Base-by-base conservation (phyloP, 2,797 vertebrate genomes). In the Sandelia bainsii region DNA sequence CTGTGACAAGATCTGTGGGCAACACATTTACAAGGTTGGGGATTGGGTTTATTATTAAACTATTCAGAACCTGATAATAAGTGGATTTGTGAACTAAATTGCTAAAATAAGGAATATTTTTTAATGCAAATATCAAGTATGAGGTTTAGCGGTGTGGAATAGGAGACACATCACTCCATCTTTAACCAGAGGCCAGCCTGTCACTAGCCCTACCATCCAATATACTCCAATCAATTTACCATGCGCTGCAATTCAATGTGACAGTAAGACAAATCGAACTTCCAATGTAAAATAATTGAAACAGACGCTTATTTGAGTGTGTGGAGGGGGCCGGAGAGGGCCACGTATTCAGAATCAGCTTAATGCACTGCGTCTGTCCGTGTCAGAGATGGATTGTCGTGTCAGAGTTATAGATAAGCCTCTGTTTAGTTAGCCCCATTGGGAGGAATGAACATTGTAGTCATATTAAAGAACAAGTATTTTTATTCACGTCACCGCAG, bases 311-410 rank as follows among this genome's bases (percentile, higher is more conserved):
- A 82, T 89, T 90, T 81, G 78, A 90, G 78, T 9, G 34, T 60
- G 66, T 52, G 72, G 66, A 50, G 44, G 79, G 51, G 59, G 71
- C 45, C 46, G 34, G 34, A 20, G 54, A 64, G 74, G 44, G 79
- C 65, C 8, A 49, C 19, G 51, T 63, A 46, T 77, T 83, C 78
- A 62, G 75, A 49, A 84, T 82, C 69, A 42, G 65, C 56, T 53
- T 66, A 61, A 83, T 72, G 82, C 79, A 42, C 45, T 50, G 19
- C 25, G 59, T 82, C 73, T 45, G 76, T 72, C 75, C 34, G 0
- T 88, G 82, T 91, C 87, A 89, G 82, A 92, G 91, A 92, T 81
- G 73, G 88, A 91, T 91, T 61, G 76, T 72, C 71, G 82, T 93
- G 91, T 91, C 90, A 88, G 70, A 83, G 75, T 87, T 80, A 81